Evolutionary conservation across 2,888 invertebrate genomes (phyloP).

Genomic region (Troides helena): DNA sequence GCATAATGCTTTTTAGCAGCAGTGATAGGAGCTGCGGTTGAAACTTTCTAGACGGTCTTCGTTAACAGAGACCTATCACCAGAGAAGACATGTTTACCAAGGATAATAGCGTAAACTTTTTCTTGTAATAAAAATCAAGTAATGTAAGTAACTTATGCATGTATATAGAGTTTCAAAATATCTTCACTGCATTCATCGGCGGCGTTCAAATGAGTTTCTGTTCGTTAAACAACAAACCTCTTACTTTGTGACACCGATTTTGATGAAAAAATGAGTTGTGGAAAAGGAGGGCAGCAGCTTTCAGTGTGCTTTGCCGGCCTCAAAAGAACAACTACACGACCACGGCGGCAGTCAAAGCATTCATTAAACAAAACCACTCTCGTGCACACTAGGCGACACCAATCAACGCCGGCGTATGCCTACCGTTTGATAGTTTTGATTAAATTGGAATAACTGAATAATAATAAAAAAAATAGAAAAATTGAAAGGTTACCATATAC

Average conservation of each 20-base stretch:
- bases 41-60: too few relatives aligned
- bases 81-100: too few relatives aligned
- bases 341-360: constrained; percentile 26
- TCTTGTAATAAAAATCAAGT: too few relatives aligned
- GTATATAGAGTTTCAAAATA: neutral
- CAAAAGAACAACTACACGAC: constrained; percentile 29
- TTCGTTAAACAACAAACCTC: constrained; percentile 15
- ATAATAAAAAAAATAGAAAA: neutral
- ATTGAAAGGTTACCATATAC: too few relatives aligned
- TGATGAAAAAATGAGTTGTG: constrained; percentile 27
- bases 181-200: neutral
- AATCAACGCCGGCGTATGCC: constrained; percentile 15
- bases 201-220: constrained; percentile 15
- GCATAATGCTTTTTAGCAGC: too few relatives aligned
- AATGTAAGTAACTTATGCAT: neutral
- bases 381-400: constrained; percentile 10
- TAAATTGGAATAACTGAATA: neutral
- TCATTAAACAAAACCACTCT: constrained; percentile 25
- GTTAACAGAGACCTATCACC: too few relatives aligned
- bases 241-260: constrained; percentile 23
- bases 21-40: too few relatives aligned
- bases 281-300: constrained; percentile 24
- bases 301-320: constrained; percentile 20
- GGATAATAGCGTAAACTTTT: too few relatives aligned
- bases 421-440: constrained; percentile 12